A percentile compares a stretch with the other conserved stretches of the same genome.
These are phyloP conservation scores for Thereva nobilitata DNA, from an alignment of 2,888 invertebrate genomes.

Conservation along the genomic window DNA sequence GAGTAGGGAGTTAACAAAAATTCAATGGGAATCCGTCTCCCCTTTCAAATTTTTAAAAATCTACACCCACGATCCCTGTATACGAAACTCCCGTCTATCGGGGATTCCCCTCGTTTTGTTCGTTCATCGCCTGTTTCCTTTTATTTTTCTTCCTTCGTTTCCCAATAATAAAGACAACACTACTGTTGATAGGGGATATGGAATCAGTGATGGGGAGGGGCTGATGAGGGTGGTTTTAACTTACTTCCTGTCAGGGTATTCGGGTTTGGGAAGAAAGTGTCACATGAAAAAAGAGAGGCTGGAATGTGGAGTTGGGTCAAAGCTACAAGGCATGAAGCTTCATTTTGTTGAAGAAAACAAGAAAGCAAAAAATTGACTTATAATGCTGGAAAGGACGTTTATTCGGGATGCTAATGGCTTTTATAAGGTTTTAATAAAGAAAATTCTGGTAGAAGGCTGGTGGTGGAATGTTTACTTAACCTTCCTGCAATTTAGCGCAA, in stretches of 20 bases:
- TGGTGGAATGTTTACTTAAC: conserved; percentile 16
- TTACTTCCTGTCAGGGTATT: not conserved
- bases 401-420: conserved; percentile 39
- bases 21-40: not conserved
- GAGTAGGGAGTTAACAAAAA: not conserved
- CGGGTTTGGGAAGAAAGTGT: conserved; percentile 3
- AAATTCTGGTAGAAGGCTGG: conserved; percentile 34
- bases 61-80: not conserved
- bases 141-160: conserved; percentile 33
- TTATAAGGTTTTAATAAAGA: conserved; percentile 42
- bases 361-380: conserved; percentile 36
- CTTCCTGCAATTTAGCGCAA: conserved; percentile 29
- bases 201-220: conserved; percentile 1
- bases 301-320: not conserved
- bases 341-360: not conserved
- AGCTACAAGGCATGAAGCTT: not conserved
- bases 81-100: conserved; percentile 15
- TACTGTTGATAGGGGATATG: not conserved
- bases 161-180: conserved; percentile 25
- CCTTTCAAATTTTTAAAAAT: conserved; percentile 15
- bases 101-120: conserved; percentile 13
- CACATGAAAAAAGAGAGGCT: conserved; percentile 14
- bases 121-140: conserved; percentile 14
- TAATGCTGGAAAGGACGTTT: conserved; percentile 37
- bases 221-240: not conserved